Evolutionary conservation across 2,888 invertebrate species (phyloP), one percentile per base, ranked within the genome.

Genomic region (Eupeodes latifasciatus): DNA sequence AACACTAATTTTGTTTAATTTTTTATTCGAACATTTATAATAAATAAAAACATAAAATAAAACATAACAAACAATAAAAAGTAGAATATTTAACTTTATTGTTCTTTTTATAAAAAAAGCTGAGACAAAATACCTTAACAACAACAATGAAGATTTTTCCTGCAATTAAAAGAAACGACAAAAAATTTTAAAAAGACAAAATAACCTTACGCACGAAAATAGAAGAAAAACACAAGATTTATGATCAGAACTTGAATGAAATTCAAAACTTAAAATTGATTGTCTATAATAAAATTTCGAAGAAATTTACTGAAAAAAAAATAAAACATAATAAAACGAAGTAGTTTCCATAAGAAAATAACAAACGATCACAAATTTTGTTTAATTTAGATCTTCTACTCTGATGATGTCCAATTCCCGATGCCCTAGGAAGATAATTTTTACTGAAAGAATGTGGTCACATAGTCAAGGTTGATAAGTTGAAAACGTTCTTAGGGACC

Each of bases 341-440:
- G 40, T 66, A 78, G 74, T 84, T 88, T 81, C 84, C 88, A 88
- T 88, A 84, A 74, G 40, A 40, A 53, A 67, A 88, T 88, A 88
- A 88, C 81, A 84, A 88, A 88, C 81, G 88, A 84, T 88, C 88
- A 88, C 88, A 84, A 81, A 81, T 88, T 82, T 88, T 81, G 47
- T 72, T 78, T 88, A 88, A 88, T 88, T 88, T 88, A 88, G 88
- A 88, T 84, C 84, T 87, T 72, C 76, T 40, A 19, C 1, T 27
- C 55, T 71, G 55, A 71, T 71, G 71, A 71, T 55, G 55, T 69
- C 53, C 36, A 53, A 53, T 36, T 49, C 34, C 61, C 75, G 19
- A 61, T 51, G 71, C 44, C 57, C n/a, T 72, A 44, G 59, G 72
- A 72, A 72, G 57, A 72, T 72, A 19, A 53, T 64, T 40, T 55